Evolutionary conservation across 2,797 vertebrate genomes (phyloP).

Genomic region (Chaetophractus vellerosus): DNA sequence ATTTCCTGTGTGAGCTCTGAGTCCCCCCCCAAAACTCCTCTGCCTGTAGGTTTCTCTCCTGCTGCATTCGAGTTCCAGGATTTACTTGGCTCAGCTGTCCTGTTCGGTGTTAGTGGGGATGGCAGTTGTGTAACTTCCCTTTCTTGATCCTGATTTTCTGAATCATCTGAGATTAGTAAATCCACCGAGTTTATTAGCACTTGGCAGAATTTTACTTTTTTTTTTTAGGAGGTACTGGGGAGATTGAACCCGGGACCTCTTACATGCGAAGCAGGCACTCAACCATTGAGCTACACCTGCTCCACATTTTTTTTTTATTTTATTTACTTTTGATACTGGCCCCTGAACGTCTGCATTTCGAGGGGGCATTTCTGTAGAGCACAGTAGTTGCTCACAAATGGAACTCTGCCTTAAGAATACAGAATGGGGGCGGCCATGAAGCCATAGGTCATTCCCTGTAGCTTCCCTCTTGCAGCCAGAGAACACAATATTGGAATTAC

Average conservation of each 20-base stretch:
- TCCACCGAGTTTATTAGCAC: background rate
- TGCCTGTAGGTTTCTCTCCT: background rate
- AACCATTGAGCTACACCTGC: too few species aligned
- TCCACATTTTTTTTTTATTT: background rate
- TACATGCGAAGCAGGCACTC: too few species aligned
- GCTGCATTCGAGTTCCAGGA: background rate
- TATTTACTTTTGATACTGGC: background rate
- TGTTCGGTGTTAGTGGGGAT: background rate
- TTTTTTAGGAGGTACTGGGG: too few species aligned
- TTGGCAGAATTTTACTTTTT: background rate
- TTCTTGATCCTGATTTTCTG: slow-evolving; percentile 39
- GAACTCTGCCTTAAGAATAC: too few species aligned
- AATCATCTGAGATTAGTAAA: slow-evolving; percentile 16
- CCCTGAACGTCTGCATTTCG: background rate
- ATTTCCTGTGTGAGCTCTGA: background rate
- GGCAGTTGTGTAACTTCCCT: background rate
- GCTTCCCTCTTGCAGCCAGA: background rate
- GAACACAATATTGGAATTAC: background rate
- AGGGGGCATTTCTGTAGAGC: background rate
- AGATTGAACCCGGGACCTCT: too few species aligned
- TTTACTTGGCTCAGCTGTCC: background rate
- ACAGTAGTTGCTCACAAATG: background rate
- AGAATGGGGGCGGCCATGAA: background rate
- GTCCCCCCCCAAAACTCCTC: background rate
- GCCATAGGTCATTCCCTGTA: background rate